Conservation (phyloP, 2,113 vertebrate genomes). For the Chaenocephalus aceratus region DNA sequence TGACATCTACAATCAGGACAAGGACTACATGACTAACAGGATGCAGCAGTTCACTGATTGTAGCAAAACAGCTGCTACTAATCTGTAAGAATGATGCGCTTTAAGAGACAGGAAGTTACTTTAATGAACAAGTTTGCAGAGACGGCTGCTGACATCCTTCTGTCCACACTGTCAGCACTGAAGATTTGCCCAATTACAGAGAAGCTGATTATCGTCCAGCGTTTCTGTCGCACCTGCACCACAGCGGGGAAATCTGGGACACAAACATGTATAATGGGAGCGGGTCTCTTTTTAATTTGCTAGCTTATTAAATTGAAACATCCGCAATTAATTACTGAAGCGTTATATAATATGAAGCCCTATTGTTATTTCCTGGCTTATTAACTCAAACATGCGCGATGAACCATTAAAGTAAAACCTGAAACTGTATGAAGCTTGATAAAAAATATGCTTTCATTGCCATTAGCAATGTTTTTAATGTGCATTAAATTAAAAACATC, state of each 20-base stretch:
- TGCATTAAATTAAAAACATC: conserved; percentile 28
- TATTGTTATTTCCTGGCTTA: conserved; percentile 25
- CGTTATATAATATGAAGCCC: conserved; percentile 12
- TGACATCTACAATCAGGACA: conserved; percentile 33
- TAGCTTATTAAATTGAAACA: conserved; percentile 48
- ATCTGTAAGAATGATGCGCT: conserved; percentile 50
- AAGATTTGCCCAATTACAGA: conserved; percentile 46
- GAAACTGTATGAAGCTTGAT: conserved; percentile 4
- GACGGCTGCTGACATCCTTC: conserved; percentile 28
- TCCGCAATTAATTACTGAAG: conserved; percentile 24
- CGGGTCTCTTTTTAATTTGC: conserved; percentile 21
- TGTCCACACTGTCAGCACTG: conserved; percentile 28
- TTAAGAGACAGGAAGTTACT: conserved; percentile 34
- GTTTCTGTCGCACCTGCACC: conserved; percentile 36
- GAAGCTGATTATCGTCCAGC: conserved; percentile 26
- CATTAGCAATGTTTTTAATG: conserved; percentile 27
- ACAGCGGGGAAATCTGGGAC: conserved; percentile 41
- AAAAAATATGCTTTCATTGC: not conserved
- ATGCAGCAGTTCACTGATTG: conserved; percentile 40
- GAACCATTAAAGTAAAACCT: conserved; percentile 12
- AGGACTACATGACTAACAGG: conserved; percentile 61
- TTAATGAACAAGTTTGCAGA: conserved; percentile 45
- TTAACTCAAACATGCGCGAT: conserved; percentile 39
- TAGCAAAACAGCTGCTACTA: conserved; percentile 53
- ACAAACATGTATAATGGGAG: conserved; percentile 2